A percentile compares a stretch with the other conserved stretches of the same genome.
phyloP scores from a whole-genome alignment of 2,888 invertebrate genomes.

The Calliopum simillimum region DNA sequence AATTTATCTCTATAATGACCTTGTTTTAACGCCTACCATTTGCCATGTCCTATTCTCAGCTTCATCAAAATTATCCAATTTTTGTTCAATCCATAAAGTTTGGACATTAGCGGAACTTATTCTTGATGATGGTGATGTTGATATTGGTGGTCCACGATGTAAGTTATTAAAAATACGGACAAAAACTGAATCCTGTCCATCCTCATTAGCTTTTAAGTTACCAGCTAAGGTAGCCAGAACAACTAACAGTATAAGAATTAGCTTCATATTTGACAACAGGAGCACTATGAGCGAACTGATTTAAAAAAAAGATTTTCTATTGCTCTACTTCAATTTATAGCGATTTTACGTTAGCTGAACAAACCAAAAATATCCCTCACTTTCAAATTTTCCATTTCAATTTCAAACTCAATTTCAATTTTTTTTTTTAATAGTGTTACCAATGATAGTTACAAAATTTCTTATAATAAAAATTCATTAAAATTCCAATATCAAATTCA shows the following conservation, averaged over 20 bases:
- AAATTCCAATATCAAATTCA: too few species aligned
- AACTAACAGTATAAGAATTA: background rate
- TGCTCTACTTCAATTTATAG: too few species aligned
- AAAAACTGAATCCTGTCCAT: conserved; percentile 50
- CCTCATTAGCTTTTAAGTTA: background rate
- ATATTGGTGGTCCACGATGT: conserved; percentile 68
- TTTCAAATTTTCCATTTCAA: too few species aligned
- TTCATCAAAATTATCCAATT: conserved; percentile 72
- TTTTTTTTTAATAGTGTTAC: too few species aligned
- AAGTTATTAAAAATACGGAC: conserved; percentile 54
- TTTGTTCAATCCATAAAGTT: conserved; percentile 67
- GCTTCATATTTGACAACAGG: conserved; percentile 2
- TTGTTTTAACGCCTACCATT: conserved; percentile 62
- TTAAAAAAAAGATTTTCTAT: background rate
- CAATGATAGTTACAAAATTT: too few species aligned
- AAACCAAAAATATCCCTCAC: too few species aligned
- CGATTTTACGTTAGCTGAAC: too few species aligned
- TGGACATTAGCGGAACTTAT: conserved; percentile 49
- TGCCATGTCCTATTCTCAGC: conserved; percentile 70
- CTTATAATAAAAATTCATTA: too few species aligned
- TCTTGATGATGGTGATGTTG: conserved; percentile 41
- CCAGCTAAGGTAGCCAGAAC: conserved; percentile 1
- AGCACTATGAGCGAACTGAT: background rate
- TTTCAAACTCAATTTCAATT: too few species aligned
- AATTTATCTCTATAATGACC: background rate